Conservation (phyloP, 64 coral and sea anemone genomes). For the Dendrophyllia cribrosa region DNA sequence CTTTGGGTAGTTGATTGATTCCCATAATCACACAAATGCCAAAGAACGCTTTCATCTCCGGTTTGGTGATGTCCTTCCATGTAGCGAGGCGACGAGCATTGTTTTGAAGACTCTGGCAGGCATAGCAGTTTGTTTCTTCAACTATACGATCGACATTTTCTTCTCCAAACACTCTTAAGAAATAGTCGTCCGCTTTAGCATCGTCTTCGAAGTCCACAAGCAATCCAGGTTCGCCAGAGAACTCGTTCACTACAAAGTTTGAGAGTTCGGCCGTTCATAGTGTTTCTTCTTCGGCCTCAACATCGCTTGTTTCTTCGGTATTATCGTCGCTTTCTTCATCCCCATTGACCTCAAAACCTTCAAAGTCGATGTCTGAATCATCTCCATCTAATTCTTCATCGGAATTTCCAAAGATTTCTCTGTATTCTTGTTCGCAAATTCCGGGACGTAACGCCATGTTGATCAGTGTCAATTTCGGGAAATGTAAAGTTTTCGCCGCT, state of each 20-base stretch:
- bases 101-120: background rate
- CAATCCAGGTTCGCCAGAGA: background rate
- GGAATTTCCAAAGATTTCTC: conserved; percentile 23
- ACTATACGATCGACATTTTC: conserved; percentile 4
- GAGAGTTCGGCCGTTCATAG: too few relatives aligned
- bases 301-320: background rate
- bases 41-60: conserved; percentile 9
- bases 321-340: background rate
- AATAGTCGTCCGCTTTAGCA: conserved; percentile 1
- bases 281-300: too few relatives aligned
- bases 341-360: background rate
- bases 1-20: background rate
- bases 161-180: conserved; percentile 3
- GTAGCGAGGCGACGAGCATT: background rate
- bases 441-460: background rate
- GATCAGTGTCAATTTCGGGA: background rate
- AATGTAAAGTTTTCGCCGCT: too few relatives aligned
- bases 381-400: conserved; percentile 3
- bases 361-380: conserved; percentile 26
- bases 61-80: background rate
- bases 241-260: too few relatives aligned
- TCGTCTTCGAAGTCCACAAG: background rate
- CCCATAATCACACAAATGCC: conserved; percentile 24
- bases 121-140: conserved; percentile 10
- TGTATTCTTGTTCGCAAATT: background rate